Evolutionary conservation across 2,888 invertebrate species (phyloP).

Genomic region (Caprella mutica): DNA sequence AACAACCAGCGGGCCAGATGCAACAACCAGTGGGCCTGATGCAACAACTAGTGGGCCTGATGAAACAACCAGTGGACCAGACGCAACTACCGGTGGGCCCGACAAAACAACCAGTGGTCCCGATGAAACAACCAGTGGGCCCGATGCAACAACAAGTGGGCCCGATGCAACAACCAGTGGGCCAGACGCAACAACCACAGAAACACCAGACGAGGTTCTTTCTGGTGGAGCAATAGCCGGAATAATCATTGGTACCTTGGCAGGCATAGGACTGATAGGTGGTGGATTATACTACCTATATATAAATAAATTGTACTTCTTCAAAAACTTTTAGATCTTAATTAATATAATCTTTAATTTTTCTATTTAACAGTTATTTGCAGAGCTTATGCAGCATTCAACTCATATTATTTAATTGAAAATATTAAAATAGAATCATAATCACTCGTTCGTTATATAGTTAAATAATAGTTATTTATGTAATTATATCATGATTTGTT

Average conservation of each 20-base stretch:
- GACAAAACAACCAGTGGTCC: background rate
- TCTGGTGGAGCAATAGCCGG: conserved; percentile 19
- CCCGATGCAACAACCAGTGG: background rate
- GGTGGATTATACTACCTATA: conserved; percentile 17
- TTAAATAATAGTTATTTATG: too few species aligned
- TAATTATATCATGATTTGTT: too few species aligned
- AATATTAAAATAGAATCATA: too few species aligned
- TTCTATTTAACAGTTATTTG: too few species aligned
- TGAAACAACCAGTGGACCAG: background rate
- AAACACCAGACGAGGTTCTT: background rate
- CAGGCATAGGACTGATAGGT: conserved; percentile 11
- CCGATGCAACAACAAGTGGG: background rate
- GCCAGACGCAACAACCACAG: background rate
- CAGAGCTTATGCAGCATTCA: too few species aligned
- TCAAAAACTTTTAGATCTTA: too few species aligned
- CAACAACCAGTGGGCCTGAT: too few species aligned
- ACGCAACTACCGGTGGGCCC: background rate
- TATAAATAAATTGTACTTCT: conserved; percentile 10
- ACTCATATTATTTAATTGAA: too few species aligned
- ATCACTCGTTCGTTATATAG: too few species aligned
- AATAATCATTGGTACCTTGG: conserved; percentile 18
- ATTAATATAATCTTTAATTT: too few species aligned
- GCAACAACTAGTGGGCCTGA: too few species aligned
- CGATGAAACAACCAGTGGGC: background rate
- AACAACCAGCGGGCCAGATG: too few species aligned